A percentile compares a stretch with the other conserved stretches of the same genome.
Conservation (phyloP, 2,113 vertebrate species). For the Cinclus cinclus region DNA sequence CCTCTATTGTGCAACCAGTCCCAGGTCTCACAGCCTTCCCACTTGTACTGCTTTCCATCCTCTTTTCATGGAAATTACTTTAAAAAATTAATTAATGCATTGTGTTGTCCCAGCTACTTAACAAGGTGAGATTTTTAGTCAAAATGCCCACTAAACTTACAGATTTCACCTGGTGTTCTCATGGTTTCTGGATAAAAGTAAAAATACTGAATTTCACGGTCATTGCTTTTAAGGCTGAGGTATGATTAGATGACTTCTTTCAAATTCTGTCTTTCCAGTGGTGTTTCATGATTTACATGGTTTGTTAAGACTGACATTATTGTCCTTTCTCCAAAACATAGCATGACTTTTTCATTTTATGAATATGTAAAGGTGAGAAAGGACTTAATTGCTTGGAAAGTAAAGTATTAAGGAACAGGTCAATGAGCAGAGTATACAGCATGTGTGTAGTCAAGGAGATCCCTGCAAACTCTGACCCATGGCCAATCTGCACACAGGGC, state of each 20-base stretch:
- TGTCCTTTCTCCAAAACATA: background rate
- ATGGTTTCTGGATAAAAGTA: background rate
- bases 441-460: background rate
- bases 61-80: background rate
- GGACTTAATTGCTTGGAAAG: background rate
- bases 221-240: background rate
- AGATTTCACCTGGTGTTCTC: background rate
- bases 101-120: background rate
- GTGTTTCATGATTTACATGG: background rate
- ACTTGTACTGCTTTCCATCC: background rate
- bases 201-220: background rate
- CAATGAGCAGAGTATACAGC: background rate
- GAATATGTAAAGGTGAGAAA: background rate
- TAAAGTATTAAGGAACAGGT: background rate
- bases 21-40: background rate
- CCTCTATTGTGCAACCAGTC: background rate
- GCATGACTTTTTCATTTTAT: background rate
- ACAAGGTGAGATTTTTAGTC: background rate
- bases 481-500: background rate
- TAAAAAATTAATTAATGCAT: background rate
- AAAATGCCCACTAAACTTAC: background rate
- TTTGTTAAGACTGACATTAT: background rate
- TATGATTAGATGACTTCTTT: background rate
- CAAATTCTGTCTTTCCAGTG: background rate
- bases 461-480: background rate